Evolutionary conservation across 2,113 vertebrate species (phyloP), one percentile per base, ranked within the genome.

Genomic region (Alces alces): DNA sequence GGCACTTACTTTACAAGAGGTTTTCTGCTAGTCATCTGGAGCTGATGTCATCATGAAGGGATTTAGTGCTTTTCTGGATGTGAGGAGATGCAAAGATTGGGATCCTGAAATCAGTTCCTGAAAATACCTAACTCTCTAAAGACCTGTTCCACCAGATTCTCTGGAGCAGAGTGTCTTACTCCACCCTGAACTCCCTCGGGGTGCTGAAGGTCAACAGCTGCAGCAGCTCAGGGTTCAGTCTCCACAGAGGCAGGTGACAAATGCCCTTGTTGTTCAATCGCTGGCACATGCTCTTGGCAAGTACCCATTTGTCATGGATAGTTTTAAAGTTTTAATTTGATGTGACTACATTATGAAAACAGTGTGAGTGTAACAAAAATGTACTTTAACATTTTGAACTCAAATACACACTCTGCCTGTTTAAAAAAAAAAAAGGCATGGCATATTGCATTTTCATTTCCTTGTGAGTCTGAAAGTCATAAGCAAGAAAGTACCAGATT

Each of bases 351-450:
- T 54, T 78, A 15, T 13, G 12, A 80, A 23, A 52, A 39, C 21
- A 36, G 0, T 36, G 30, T 54, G 55, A 83, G 12, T 54, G 3
- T 50, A 14, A 47, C 70, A 47, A 89, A 54, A 39, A 66, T 30
- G 23, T 17, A 36, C 47, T 47, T 60, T 4, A 33, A 52, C 55
- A 43, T 96, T 91, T 57, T 96, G 94, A 83, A 92, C 95, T 50
- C 30, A 50, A 45, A 80, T 28, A 25, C 3, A 25, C 36, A 15
- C 2, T 6, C 70, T 79, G n/a, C 50, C 54, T 85, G 73, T 13
- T 50, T 50, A 50, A 50, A 50, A 50, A 50, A 50, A 50, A 47
- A 50, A 50, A 50, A 50, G n/a, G n/a, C n/a, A 50, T 60, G 16
- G 19, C n/a, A 6, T 16, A 23, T 36, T 13, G 27, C 36, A 1